Evolutionary conservation across 2,888 invertebrate genomes (phyloP).

Genomic region (Hemicrepidius hirtus): DNA sequence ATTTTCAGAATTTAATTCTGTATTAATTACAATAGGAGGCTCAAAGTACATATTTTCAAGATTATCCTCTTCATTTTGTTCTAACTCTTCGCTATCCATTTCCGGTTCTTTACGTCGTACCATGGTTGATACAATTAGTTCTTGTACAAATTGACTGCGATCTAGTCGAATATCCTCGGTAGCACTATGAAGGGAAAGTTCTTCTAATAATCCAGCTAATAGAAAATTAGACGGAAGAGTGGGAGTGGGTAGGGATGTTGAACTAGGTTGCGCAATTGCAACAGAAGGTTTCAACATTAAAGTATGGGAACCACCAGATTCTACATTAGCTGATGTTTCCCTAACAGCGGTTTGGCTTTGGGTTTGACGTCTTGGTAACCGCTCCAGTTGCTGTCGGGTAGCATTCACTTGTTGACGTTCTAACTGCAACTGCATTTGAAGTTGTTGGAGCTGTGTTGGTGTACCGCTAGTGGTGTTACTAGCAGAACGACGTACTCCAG

Average conservation of each 20-base stretch:
- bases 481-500: conserved; percentile 88
- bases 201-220: conserved; percentile 68
- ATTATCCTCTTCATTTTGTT: neutral
- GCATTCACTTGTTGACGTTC: conserved; percentile 92
- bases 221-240: conserved; percentile 68
- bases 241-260: conserved; percentile 65
- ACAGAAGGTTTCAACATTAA: conserved; percentile 69
- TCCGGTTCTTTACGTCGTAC: conserved; percentile 27
- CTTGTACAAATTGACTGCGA: conserved; percentile 81
- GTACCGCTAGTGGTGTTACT: conserved; percentile 75
- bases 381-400: conserved; percentile 91
- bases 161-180: conserved; percentile 77
- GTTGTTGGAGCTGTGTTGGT: conserved; percentile 91
- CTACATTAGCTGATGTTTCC: conserved; percentile 71
- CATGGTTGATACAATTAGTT: conserved; percentile 78
- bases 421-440: conserved; percentile 96
- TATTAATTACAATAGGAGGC: neutral
- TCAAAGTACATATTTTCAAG: too few relatives aligned
- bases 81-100: too few relatives aligned
- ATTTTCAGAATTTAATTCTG: conserved; percentile 20
- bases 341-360: conserved; percentile 71
- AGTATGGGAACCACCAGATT: conserved; percentile 58
- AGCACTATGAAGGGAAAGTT: conserved; percentile 75
- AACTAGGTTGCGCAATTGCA: conserved; percentile 64
- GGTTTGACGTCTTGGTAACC: conserved; percentile 88